These are phyloP conservation scores for Epiblema foenella DNA, from an alignment of 2,888 invertebrate species.

Conservation along the genomic window DNA sequence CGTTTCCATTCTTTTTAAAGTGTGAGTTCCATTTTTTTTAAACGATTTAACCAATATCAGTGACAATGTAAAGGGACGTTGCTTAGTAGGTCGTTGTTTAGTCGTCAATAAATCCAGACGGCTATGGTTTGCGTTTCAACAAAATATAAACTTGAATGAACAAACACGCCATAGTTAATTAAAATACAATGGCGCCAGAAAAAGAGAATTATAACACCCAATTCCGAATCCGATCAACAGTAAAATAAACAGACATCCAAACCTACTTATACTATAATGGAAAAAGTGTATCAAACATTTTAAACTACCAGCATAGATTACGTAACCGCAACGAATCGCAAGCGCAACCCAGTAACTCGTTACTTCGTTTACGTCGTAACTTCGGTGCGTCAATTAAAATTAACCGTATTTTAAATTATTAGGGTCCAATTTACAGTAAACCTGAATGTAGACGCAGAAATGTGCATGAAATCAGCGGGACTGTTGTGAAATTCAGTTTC, in stretches of 20 bases:
- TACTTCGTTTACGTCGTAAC: background rate
- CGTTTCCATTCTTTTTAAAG: too few relatives aligned
- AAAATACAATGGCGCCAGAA: constrained; percentile 8
- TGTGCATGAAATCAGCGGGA: constrained; percentile 35
- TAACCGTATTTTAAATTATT: background rate
- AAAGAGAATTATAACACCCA: constrained; percentile 14
- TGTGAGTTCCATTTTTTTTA: too few relatives aligned
- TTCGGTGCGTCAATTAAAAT: background rate
- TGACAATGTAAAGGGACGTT: too few relatives aligned
- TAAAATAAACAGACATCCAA: constrained; percentile 30
- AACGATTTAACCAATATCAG: too few relatives aligned
- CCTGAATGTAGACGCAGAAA: background rate
- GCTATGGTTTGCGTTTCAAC: too few relatives aligned
- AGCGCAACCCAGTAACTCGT: constrained; percentile 19
- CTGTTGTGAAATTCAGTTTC: constrained; percentile 33
- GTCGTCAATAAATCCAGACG: too few relatives aligned
- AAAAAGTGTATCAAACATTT: constrained; percentile 36
- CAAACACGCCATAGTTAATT: background rate
- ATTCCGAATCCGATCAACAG: background rate
- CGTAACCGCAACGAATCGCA: constrained; percentile 23
- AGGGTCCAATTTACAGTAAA: background rate
- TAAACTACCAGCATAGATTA: constrained; percentile 16
- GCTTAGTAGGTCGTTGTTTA: too few relatives aligned
- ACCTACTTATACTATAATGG: constrained; percentile 29
- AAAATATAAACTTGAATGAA: too few relatives aligned